A percentile compares a stretch with the other conserved stretches of the same genome.
Conservation (phyloP, 2,113 vertebrate genomes). For the Boulengerochromis microlepis region DNA sequence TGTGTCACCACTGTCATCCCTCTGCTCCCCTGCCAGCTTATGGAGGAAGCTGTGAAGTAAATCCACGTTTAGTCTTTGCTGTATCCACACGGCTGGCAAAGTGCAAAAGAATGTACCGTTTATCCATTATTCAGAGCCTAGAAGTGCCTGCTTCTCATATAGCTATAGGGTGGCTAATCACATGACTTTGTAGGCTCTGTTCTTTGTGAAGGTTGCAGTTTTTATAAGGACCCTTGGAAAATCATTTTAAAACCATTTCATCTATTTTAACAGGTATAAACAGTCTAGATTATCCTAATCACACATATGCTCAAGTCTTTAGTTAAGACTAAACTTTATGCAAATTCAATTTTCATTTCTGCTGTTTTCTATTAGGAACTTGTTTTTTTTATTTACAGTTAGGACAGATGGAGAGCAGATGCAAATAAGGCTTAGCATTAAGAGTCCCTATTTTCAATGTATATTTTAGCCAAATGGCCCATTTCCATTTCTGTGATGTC, state of each 20-base stretch:
- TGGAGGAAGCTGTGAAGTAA: not conserved
- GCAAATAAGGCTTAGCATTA: not conserved
- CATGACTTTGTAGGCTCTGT: not conserved
- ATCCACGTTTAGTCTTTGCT: not conserved
- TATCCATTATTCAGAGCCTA: conserved; percentile 30
- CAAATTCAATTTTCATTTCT: not conserved
- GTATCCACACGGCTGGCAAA: not conserved
- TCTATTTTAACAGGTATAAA: not conserved
- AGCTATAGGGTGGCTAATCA: not conserved
- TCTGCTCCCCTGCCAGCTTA: conserved; percentile 8
- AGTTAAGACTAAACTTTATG: not conserved
- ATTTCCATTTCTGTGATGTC: not conserved
- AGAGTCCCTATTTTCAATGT: not conserved
- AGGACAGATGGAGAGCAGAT: not conserved
- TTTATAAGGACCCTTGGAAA: not conserved
- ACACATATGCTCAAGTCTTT: not conserved
- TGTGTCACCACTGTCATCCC: conserved; percentile 3
- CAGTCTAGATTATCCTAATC: not conserved
- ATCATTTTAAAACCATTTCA: not conserved
- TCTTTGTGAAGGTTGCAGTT: not conserved
- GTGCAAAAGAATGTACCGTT: not conserved
- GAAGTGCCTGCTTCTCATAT: not conserved
- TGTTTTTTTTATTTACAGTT: not conserved
- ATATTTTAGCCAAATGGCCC: not conserved
- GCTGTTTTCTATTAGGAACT: not conserved